These are phyloP conservation scores for Cyprinus carpio DNA, from an alignment of 2,113 vertebrate species.

Conservation along the genomic window DNA sequence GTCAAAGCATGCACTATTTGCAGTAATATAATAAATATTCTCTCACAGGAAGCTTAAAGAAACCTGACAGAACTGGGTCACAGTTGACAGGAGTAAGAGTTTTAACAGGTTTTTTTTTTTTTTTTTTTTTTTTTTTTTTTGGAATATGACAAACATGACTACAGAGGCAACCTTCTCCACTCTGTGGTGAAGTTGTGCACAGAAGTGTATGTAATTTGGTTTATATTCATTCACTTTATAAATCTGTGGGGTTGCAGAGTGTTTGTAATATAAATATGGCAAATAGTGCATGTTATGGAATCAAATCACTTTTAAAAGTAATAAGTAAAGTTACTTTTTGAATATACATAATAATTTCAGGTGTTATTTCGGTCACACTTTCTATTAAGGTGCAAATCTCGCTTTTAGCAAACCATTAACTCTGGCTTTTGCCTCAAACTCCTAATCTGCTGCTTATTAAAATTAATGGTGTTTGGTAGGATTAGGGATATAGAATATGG, in stretches of 20 bases:
- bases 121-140: slow-evolving; percentile 18
- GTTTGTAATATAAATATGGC: neutral
- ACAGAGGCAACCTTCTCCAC: slow-evolving; percentile 20
- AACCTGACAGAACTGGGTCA: slow-evolving; percentile 68
- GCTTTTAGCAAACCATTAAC: too few relatives aligned
- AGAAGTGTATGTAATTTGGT: neutral
- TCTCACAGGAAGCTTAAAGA: slow-evolving; percentile 59
- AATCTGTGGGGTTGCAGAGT: neutral
- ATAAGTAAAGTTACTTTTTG: too few relatives aligned
- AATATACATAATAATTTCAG: too few relatives aligned
- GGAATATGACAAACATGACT: slow-evolving; percentile 5
- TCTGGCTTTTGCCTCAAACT: too few relatives aligned
- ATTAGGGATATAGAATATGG: too few relatives aligned
- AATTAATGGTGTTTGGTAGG: too few relatives aligned
- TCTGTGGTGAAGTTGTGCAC: neutral
- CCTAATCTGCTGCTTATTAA: too few relatives aligned
- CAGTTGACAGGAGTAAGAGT: slow-evolving; percentile 56
- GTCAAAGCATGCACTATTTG: neutral
- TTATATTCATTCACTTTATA: neutral
- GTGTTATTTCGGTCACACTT: too few relatives aligned
- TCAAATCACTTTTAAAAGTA: too few relatives aligned
- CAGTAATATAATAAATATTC: slow-evolving; percentile 50
- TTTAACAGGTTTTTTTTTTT: slow-evolving; percentile 43
- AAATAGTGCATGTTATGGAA: neutral
- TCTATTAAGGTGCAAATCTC: too few relatives aligned